These are phyloP conservation scores for Galleria mellonella DNA, from an alignment of 1,140 invertebrate genomes.

Conservation along the genomic window DNA sequence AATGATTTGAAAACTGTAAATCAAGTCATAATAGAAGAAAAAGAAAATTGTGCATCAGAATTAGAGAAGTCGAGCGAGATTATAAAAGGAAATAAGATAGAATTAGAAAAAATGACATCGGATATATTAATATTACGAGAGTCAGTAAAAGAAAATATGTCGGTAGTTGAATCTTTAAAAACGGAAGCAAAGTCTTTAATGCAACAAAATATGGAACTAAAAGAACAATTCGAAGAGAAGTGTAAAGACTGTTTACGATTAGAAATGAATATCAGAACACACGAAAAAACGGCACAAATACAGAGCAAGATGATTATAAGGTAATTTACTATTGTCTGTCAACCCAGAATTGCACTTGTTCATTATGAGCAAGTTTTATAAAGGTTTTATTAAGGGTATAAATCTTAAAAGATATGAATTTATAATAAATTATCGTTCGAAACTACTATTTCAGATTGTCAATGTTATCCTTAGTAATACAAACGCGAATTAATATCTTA, in stretches of 20 bases:
- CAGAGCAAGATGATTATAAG: conserved; percentile 55
- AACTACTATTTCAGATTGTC: too few relatives aligned
- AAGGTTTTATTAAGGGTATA: too few relatives aligned
- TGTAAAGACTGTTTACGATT: conserved; percentile 34
- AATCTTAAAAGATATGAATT: too few relatives aligned
- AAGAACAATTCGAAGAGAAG: conserved; percentile 36
- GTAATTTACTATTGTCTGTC: conserved; percentile 18
- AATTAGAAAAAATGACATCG: conserved; percentile 39
- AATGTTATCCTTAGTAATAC: too few relatives aligned
- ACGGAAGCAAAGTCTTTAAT: conserved; percentile 31
- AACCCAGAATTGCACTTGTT: too few relatives aligned
- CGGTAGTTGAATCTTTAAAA: conserved; percentile 34
- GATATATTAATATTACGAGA: conserved; percentile 39
- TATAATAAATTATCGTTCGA: too few relatives aligned
- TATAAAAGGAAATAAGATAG: conserved; percentile 37
- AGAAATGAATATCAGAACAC: conserved; percentile 55
- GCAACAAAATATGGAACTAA: conserved; percentile 33
- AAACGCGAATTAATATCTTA: too few relatives aligned
- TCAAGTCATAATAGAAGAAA: conserved; percentile 40
- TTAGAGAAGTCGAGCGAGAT: conserved; percentile 29
- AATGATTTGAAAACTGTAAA: conserved; percentile 37
- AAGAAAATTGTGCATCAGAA: conserved; percentile 28
- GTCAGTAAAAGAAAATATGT: conserved; percentile 34
- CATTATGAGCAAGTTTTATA: too few relatives aligned
- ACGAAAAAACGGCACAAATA: conserved; percentile 55